A percentile compares a stretch with the other conserved stretches of the same genome.
Evolutionary conservation across 2,888 invertebrate species (phyloP).

Genomic region (Hypena proboscidalis): DNA sequence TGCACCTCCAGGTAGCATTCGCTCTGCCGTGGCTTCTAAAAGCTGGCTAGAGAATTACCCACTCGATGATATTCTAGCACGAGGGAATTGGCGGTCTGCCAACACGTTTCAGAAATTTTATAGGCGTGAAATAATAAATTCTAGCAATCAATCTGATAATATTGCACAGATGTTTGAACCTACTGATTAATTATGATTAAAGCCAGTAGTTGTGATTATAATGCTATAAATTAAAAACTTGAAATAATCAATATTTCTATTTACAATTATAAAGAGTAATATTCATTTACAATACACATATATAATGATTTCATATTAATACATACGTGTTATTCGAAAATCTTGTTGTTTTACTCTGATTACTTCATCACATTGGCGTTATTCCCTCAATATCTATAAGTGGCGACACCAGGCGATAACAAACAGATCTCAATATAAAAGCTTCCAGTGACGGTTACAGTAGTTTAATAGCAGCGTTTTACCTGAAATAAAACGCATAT

Average conservation of each 20-base stretch:
- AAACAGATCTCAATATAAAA: no score
- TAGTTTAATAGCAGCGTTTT: no score
- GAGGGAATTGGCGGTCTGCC: conserved; percentile 25
- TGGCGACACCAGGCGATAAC: conserved; percentile 14
- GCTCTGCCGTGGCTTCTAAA: conserved; percentile 33
- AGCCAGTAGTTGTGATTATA: no score
- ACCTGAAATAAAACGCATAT: conserved; percentile 25
- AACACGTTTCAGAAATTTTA: conserved; percentile 28
- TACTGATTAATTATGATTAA: neutral
- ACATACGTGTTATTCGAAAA: no score
- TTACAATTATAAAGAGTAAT: neutral
- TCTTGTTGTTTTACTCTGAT: neutral
- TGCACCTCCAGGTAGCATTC: conserved; percentile 20
- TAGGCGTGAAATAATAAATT: conserved; percentile 8
- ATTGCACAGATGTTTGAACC: conserved; percentile 4
- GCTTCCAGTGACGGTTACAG: no score
- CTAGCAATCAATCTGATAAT: neutral
- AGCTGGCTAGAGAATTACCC: conserved; percentile 26
- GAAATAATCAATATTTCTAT: no score
- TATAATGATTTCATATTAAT: no score
- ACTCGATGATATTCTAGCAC: conserved; percentile 22
- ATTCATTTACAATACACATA: neutral
- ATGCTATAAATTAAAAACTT: no score
- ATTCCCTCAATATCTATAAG: no score
- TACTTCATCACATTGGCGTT: neutral